Base-by-base conservation (phyloP, 2,888 invertebrate genomes). In the Rhamphomyia laevipes region DNA sequence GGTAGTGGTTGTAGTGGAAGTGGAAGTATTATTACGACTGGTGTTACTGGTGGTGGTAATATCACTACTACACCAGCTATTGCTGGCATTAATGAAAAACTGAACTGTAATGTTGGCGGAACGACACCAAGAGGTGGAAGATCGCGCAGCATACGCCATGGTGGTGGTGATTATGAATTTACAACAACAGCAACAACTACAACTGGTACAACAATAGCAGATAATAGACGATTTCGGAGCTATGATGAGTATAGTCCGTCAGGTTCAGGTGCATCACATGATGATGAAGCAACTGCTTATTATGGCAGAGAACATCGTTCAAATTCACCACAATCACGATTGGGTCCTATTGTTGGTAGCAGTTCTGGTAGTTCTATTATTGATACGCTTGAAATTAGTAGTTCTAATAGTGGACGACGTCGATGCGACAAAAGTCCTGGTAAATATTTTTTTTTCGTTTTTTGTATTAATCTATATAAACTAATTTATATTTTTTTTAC, bases 171-270 rank as follows among this genome's bases (percentile, higher is more conserved):
- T 16, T 68, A 57, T 63, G 70, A 43, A 63, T 53, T 55, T 59
- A 62, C 13, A 57, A 65, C 4, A 67, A 67, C 52, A 63, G 65
- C 53, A 66, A 67, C 17, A 63, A 65, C 40, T 58, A 64, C 42
- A 67, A 67, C 52, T 64, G 65, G 53, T 66, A 67, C 17, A 63
- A 65, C 40, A 55, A 61, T 50, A 62, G 62, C 51, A 55, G 59
- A 45, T 53, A 43, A 53, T 30, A 66, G 76, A 15, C 71, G 78
- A 57, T 75, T 77, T 66, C 78, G 81, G 51, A 80, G 75, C 63
- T 80, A 78, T 63, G 84, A 85, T 61, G 80, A 90, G 72, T 82
- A 82, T 74, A 77, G 85, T 70, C 77, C 78, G 81, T n/a, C n/a
- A 70, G 74, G 86, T 60, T 80, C 80, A 52, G 77, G 74, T 23